A percentile compares a stretch with the other conserved stretches of the same genome.
Conservation (phyloP, 1,140 invertebrate species). For the Lordiphosa collinella region DNA sequence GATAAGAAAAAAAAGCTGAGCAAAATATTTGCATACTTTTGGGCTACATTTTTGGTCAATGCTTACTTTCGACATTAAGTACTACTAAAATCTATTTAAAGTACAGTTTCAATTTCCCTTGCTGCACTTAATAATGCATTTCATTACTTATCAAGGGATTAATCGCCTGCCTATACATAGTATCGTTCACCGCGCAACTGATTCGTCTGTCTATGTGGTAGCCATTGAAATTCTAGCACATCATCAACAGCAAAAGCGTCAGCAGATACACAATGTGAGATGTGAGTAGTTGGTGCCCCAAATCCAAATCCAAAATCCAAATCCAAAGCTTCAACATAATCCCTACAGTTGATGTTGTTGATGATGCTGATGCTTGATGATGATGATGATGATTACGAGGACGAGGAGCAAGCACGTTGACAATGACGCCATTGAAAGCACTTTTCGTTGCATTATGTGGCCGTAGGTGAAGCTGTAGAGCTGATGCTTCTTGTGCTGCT, state of each 20-base stretch:
- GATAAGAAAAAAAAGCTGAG: too few relatives aligned
- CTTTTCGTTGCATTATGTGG: constrained; percentile 63
- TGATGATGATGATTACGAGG: constrained; percentile 30
- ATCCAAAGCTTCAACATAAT: constrained; percentile 20
- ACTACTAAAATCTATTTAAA: too few relatives aligned
- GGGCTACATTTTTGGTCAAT: too few relatives aligned
- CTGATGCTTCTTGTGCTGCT: constrained; percentile 18
- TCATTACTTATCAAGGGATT: neutral
- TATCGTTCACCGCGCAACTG: neutral
- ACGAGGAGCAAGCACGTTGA: constrained; percentile 40
- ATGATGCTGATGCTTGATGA: constrained; percentile 26
- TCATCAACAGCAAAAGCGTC: constrained; percentile 29
- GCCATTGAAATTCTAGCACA: constrained; percentile 39
- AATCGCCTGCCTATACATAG: constrained; percentile 3
- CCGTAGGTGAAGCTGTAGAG: constrained; percentile 16
- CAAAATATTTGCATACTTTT: too few relatives aligned
- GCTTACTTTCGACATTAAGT: too few relatives aligned
- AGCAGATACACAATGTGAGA: constrained; percentile 17
- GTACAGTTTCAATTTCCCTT: neutral
- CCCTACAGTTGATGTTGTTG: constrained; percentile 17
- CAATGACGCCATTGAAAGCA: constrained; percentile 67
- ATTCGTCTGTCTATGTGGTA: neutral
- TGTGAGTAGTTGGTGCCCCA: constrained; percentile 22
- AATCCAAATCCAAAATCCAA: constrained; percentile 22
- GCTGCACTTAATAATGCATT: neutral